Evolutionary conservation across 1,140 invertebrate species (phyloP).

Genomic region (Cryptotermes secundus): DNA sequence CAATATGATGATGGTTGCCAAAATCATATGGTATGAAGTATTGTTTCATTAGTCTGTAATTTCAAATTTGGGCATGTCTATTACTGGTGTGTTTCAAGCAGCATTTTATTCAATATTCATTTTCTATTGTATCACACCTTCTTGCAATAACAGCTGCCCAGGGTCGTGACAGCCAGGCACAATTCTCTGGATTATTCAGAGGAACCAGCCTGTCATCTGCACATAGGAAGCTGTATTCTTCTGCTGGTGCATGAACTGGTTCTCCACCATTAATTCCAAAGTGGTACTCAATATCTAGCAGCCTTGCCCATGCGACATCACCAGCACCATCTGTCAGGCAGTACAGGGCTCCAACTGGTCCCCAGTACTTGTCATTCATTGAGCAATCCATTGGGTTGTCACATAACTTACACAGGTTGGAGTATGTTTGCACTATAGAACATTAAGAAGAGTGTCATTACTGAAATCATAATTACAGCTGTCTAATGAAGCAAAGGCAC

Average conservation of each 20-base stretch:
- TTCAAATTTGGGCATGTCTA: no score
- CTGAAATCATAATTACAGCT: no score
- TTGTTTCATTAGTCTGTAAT: no score
- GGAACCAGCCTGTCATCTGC: slow-evolving; percentile 71
- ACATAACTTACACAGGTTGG: slow-evolving; percentile 69
- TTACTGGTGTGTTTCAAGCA: no score
- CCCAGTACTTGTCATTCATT: slow-evolving; percentile 74
- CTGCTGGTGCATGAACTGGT: slow-evolving; percentile 40
- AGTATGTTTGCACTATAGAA: slow-evolving; percentile 63
- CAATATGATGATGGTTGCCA: no score
- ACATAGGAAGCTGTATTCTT: slow-evolving; percentile 72
- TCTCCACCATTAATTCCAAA: slow-evolving; percentile 57
- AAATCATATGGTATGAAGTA: no score
- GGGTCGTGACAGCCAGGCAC: slow-evolving; percentile 75
- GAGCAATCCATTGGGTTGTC: slow-evolving; percentile 61
- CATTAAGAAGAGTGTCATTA: slow-evolving; percentile 6
- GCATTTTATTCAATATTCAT: no score
- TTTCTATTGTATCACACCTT: neutral
- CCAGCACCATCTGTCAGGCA: slow-evolving; percentile 76
- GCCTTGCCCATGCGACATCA: slow-evolving; percentile 77
- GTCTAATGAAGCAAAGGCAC: no score
- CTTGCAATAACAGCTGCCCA: slow-evolving; percentile 67
- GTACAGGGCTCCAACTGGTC: slow-evolving; percentile 71
- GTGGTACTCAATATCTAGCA: slow-evolving; percentile 61
- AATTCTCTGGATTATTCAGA: slow-evolving; percentile 58